Evolutionary conservation across 2,888 invertebrate species (phyloP), one percentile per base, ranked within the genome.

Genomic region (Machimus atricapillus): DNA sequence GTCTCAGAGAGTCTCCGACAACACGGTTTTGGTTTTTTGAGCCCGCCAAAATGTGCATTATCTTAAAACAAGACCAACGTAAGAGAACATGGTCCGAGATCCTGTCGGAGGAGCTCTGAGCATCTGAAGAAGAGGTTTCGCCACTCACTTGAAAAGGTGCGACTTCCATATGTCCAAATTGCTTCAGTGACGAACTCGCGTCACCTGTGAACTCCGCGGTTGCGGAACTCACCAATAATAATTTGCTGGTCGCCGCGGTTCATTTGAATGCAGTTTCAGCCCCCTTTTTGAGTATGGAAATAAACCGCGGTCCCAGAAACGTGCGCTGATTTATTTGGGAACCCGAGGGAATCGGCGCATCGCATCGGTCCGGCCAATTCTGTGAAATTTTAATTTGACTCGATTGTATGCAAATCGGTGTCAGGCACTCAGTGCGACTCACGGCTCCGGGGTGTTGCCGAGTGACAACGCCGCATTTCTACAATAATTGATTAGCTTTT

Each of bases 351-450:
- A 81, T 52, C 81, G 31, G 56, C 82, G 40, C 82, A 82, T 82
- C 82, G 82, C 43, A 40, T n/a, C 76, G 43, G 58, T 52, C 82
- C 52, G 82, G 56, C 82, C 82, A 66, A 58, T 82, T 82, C 82
- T 58, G 82, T 82, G 82, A 82, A 82, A 82, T 82, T 82, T 82
- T 82, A 82, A 82, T 82, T 82, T 82, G 82, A 82, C 58, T 82
- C 82, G 58, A 82, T 82, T 82, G 82, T 82, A 82, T 82, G 82
- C 82, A 82, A 82, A 82, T 82, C 40, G 31, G 34, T 37, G 58
- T 56, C 58, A 56, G 82, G 19, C 82, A 52, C 34, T 82, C 31
- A 37, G 58, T 82, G 37, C 58, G 40, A 66, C 58, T 82, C 58
- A 58, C 66, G 58, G 34, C 82, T 82, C 37, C 37, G 82, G 82